phyloP scores from a whole-genome alignment of 2,888 invertebrate species.

The Conchocele bisecta region DNA sequence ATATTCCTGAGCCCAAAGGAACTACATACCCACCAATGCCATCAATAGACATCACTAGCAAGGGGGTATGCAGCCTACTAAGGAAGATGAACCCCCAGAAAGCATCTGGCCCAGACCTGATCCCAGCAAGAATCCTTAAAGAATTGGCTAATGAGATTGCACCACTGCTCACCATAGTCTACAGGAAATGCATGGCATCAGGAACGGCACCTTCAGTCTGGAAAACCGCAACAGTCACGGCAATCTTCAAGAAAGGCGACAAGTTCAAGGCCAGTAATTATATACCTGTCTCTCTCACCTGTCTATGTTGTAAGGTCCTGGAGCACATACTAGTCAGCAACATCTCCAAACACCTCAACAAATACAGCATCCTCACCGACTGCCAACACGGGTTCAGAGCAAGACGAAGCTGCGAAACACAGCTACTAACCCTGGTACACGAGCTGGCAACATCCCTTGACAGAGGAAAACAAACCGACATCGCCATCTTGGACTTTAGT shows the following conservation, averaged over 20 bases:
- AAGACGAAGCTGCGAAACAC: conserved; percentile 29
- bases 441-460: conserved; percentile 20
- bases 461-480: conserved; percentile 9
- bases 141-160: conserved; percentile 8
- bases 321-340: conserved; percentile 18
- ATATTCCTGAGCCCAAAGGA: not conserved
- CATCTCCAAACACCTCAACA: conserved; percentile 6
- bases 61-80: not conserved
- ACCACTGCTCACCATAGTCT: conserved; percentile 1
- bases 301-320: conserved; percentile 26
- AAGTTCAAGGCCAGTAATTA: conserved; percentile 10
- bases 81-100: not conserved
- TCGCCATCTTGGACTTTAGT: conserved; percentile 17
- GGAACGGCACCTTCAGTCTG: conserved; percentile 5
- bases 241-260: conserved; percentile 15
- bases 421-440: conserved; percentile 15
- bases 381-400: conserved; percentile 36
- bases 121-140: conserved; percentile 8
- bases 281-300: conserved; percentile 16
- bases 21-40: not conserved
- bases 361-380: conserved; percentile 28
- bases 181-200: conserved; percentile 4
- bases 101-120: conserved; percentile 10
- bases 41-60: not conserved
- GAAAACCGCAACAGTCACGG: conserved; percentile 9